Conservation (phyloP, 2,888 invertebrate genomes). For the Allacma fusca region DNA sequence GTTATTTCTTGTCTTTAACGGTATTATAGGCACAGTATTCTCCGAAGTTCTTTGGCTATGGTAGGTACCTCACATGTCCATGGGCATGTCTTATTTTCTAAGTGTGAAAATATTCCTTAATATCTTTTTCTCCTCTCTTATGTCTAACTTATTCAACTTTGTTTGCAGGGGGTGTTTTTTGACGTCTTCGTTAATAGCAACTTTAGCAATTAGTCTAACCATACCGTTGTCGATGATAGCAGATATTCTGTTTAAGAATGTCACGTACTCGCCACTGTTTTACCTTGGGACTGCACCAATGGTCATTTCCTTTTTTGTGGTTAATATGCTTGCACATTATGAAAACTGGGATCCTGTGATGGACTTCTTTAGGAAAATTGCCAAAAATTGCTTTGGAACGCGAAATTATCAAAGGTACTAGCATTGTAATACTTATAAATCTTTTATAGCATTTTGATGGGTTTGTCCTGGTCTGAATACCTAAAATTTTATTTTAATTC, state of each 20-base stretch:
- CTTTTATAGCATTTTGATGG: no score
- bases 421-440: no score
- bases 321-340: constrained; percentile 76
- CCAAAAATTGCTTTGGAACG: not conserved
- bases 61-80: constrained; percentile 69
- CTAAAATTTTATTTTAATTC: not conserved
- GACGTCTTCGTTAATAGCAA: constrained; percentile 89
- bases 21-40: constrained; percentile 87
- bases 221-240: constrained; percentile 89
- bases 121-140: no score
- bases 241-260: constrained; percentile 77
- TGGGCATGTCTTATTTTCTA: no score
- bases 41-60: constrained; percentile 93
- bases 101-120: no score
- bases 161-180: constrained; percentile 86
- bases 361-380: constrained; percentile 67
- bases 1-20: constrained; percentile 82
- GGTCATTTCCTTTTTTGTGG: constrained; percentile 76
- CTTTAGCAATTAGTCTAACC: constrained; percentile 82
- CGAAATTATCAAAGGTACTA: constrained; percentile 54
- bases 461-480: no score
- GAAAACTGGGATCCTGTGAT: constrained; percentile 84
- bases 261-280: constrained; percentile 75
- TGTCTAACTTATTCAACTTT: constrained; percentile 19
- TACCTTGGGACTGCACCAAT: constrained; percentile 81